Percentiles rank a stretch among this genome's conserved stretches.
Conservation (phyloP, 2,888 invertebrate genomes). For the Sarcophaga rosellei region DNA sequence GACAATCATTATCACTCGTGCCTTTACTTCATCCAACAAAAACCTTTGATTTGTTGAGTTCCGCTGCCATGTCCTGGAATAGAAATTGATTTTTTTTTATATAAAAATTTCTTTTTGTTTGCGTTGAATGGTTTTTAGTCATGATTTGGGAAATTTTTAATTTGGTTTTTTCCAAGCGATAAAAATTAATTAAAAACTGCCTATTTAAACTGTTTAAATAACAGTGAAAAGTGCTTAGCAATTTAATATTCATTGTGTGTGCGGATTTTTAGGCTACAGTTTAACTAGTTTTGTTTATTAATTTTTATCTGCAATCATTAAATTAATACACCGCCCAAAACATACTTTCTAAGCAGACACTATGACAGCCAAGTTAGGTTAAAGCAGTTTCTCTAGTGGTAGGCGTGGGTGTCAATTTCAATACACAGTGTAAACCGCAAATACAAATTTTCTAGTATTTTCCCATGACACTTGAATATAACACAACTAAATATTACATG, state of each 20-base stretch:
- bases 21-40: too few relatives aligned
- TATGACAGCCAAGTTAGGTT: not conserved
- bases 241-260: slow-evolving; percentile 20
- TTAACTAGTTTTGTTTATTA: not conserved
- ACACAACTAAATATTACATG: slow-evolving; percentile 69
- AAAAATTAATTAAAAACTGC: slow-evolving; percentile 21
- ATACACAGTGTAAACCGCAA: slow-evolving; percentile 11
- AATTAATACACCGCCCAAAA: not conserved
- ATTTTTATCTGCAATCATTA: slow-evolving; percentile 12
- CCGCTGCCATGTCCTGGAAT: too few relatives aligned
- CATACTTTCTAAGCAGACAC: too few relatives aligned
- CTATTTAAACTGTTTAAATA: not conserved
- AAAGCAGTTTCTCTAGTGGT: not conserved
- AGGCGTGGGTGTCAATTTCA: not conserved
- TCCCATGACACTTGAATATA: slow-evolving; percentile 45
- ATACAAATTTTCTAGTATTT: slow-evolving; percentile 25
- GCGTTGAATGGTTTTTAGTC: not conserved
- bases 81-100: too few relatives aligned
- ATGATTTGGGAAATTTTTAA: slow-evolving; percentile 28
- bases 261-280: not conserved
- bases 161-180: slow-evolving; percentile 39
- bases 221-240: not conserved
- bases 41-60: too few relatives aligned
- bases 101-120: too few relatives aligned
- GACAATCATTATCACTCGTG: too few relatives aligned